phyloP scores from a whole-genome alignment of 2,797 vertebrate genomes.

The Parambassis ranga region DNA sequence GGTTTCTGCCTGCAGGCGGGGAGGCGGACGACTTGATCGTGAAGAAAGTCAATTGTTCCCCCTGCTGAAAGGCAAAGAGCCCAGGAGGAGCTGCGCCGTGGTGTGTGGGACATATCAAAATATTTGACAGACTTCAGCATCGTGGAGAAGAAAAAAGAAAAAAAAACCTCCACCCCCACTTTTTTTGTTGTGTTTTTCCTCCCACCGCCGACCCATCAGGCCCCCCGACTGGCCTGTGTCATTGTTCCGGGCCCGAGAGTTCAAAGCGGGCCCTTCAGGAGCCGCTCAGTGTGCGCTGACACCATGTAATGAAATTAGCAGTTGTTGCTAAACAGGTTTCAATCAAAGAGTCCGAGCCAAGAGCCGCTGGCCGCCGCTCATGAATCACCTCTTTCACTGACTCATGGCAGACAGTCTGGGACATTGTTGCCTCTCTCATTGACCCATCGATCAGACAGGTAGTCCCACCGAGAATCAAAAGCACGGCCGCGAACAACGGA shows the following conservation, averaged over 20 bases:
- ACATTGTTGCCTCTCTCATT: slow-evolving; percentile 48
- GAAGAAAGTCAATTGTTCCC: slow-evolving; percentile 97
- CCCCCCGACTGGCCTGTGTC: slow-evolving; percentile 87
- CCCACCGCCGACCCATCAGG: slow-evolving; percentile 89
- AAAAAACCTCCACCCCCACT: slow-evolving; percentile 78
- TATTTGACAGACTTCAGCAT: slow-evolving; percentile 99
- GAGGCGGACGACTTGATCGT: slow-evolving; percentile 90
- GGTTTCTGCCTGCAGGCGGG: slow-evolving; percentile 90
- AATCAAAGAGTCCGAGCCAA: slow-evolving; percentile 89
- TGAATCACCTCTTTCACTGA: slow-evolving; percentile 73
- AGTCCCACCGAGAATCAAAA: slow-evolving; percentile 62
- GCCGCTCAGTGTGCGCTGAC: slow-evolving; percentile 91
- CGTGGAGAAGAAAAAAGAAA: slow-evolving; percentile 83
- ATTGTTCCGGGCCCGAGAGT: slow-evolving; percentile 91
- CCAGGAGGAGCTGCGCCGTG: slow-evolving; percentile 85
- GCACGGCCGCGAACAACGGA: too few species aligned
- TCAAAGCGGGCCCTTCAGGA: slow-evolving; percentile 91
- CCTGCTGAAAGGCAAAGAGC: slow-evolving; percentile 79
- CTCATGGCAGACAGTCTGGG: slow-evolving; percentile 55
- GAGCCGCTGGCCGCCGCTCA: slow-evolving; percentile 60
- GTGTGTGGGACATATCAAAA: slow-evolving; percentile 98
- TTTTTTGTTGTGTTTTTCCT: slow-evolving; percentile 70
- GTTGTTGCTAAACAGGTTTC: slow-evolving; percentile 93
- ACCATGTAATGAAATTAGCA: slow-evolving; percentile 95
- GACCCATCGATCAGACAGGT: slow-evolving; percentile 74